Percentiles rank a stretch among this genome's conserved stretches.
Conservation (phyloP, 2,797 vertebrate genomes). For the Thunnus albacares region DNA sequence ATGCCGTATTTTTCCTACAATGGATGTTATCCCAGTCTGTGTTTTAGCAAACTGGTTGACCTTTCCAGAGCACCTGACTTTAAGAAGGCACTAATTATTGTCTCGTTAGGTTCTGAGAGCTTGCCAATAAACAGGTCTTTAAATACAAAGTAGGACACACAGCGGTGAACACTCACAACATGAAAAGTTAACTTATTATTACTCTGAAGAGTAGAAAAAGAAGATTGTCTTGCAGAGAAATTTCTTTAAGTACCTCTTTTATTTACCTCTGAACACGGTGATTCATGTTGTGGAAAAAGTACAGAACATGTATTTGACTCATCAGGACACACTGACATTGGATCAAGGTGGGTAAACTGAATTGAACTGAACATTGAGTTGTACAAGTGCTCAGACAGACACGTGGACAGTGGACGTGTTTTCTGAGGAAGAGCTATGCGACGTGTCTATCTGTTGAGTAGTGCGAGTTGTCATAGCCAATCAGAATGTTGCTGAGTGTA, state of each 20-base stretch:
- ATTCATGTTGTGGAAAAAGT: no score
- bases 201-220: slow-evolving; percentile 9
- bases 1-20: background rate
- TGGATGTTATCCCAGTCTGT: background rate
- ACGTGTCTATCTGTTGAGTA: no score
- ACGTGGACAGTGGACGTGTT: no score
- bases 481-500: no score
- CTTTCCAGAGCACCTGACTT: slow-evolving; percentile 53
- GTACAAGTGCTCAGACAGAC: no score
- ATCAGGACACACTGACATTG: no score
- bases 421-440: no score
- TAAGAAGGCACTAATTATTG: slow-evolving; percentile 44
- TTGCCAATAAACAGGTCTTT: background rate
- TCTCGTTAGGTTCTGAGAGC: slow-evolving; percentile 20
- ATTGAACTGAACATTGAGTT: no score
- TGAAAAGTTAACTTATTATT: slow-evolving; percentile 13
- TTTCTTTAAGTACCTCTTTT: background rate
- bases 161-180: background rate
- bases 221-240: background rate
- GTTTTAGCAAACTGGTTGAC: slow-evolving; percentile 42
- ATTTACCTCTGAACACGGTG: slow-evolving; percentile 13
- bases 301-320: no score
- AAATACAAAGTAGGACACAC: slow-evolving; percentile 2
- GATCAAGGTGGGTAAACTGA: no score
- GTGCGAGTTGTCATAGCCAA: no score